Evolutionary conservation across 1,140 invertebrate species (phyloP).

Genomic region (Drosophila pandora): DNA sequence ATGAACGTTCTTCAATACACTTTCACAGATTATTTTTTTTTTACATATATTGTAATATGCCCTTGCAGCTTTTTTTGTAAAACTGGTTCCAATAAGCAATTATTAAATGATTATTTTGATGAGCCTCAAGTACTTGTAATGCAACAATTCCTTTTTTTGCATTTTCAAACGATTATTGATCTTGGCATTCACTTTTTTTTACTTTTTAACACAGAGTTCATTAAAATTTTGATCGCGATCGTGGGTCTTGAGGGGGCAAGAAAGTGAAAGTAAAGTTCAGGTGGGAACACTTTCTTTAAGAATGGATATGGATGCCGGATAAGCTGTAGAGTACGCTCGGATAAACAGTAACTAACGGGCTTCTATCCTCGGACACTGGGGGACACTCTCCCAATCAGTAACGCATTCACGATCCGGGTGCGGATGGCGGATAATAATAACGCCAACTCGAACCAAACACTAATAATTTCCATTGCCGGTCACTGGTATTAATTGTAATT

Average conservation of each 20-base stretch:
- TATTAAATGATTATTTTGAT: neutral
- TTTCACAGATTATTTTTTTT: neutral
- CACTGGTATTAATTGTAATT: conserved; percentile 31
- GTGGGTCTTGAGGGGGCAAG: neutral
- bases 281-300: conserved; percentile 36
- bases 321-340: too few species aligned
- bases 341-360: too few species aligned
- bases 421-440: too few species aligned
- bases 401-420: too few species aligned
- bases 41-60: neutral
- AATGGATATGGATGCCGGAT: too few species aligned
- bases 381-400: too few species aligned
- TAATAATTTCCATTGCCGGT: conserved; percentile 51
- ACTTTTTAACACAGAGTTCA: conserved; percentile 36
- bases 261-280: neutral
- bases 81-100: conserved; percentile 9
- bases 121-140: neutral
- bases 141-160: conserved; percentile 9
- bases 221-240: conserved; percentile 38
- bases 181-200: conserved; percentile 3
- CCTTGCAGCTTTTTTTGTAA: neutral
- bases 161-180: conserved; percentile 15
- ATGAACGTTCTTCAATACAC: neutral
- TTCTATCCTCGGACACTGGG: too few species aligned
- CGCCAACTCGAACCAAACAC: conserved; percentile 12